Conservation (phyloP, 1,140 invertebrate genomes). For the Brachionus asplanchnoidis region DNA sequence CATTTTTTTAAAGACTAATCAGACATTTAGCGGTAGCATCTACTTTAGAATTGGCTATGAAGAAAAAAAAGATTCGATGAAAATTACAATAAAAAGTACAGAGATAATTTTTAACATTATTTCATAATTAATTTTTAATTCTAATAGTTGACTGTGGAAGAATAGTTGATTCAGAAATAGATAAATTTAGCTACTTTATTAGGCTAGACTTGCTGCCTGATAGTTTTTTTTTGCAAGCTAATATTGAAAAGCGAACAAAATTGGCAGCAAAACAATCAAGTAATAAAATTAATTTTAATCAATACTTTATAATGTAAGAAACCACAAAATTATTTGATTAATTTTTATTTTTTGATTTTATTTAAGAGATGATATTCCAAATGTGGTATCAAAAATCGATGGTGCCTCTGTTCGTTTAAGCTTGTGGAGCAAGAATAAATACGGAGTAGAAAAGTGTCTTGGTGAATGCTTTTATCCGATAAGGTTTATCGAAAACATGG, state of each 20-base stretch:
- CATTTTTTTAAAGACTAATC: background rate
- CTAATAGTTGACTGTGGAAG: background rate
- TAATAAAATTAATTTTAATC: background rate
- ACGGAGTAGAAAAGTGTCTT: background rate
- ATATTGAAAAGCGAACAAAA: background rate
- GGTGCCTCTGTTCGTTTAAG: background rate
- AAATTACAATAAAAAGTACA: background rate
- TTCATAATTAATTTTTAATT: background rate
- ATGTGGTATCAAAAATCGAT: background rate
- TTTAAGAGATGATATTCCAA: background rate
- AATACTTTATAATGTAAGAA: background rate
- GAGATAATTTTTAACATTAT: background rate
- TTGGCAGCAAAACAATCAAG: background rate
- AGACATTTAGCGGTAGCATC: background rate
- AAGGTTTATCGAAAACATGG: constrained; percentile 14
- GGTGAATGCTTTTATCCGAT: constrained; percentile 12
- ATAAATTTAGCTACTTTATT: background rate
- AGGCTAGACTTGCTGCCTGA: background rate
- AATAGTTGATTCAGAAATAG: background rate
- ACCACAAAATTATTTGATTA: background rate
- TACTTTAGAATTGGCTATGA: constrained; percentile 23
- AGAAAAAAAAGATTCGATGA: background rate
- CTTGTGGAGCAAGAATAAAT: background rate
- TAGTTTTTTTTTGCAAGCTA: background rate
- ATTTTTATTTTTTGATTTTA: background rate